A percentile compares a stretch with the other conserved stretches of the same genome.
Evolutionary conservation across 2,888 invertebrate species (phyloP).

Genomic region (Ectemnius cavifrons): DNA sequence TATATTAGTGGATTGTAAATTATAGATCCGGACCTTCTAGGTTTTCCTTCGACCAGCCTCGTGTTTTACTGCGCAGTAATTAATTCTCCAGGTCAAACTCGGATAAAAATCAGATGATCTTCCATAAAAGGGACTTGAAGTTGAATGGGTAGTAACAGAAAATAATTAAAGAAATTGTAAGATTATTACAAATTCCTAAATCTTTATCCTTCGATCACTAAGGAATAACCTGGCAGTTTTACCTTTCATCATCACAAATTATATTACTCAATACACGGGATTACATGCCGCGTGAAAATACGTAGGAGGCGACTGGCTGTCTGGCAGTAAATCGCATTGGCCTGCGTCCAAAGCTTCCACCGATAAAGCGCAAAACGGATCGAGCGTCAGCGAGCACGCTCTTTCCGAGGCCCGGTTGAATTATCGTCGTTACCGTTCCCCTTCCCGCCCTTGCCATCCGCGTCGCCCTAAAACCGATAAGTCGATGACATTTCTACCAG

Average conservation of each 20-base stretch:
- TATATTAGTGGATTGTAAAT: not conserved
- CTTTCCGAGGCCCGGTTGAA: not conserved
- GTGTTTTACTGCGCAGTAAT: too few relatives aligned
- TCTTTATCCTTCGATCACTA: too few relatives aligned
- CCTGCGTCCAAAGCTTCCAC: conserved; percentile 38
- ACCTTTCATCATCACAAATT: too few relatives aligned
- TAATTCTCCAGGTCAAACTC: too few relatives aligned
- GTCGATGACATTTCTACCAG: conserved; percentile 11
- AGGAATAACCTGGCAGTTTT: too few relatives aligned
- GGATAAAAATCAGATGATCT: too few relatives aligned
- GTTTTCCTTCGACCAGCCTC: too few relatives aligned
- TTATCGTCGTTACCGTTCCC: conserved; percentile 1
- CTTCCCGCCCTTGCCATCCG: not conserved
- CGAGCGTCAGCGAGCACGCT: not conserved
- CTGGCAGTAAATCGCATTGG: conserved; percentile 44
- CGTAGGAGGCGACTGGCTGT: conserved; percentile 47
- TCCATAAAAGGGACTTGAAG: too few relatives aligned
- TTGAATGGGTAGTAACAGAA: too few relatives aligned
- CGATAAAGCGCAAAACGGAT: conserved; percentile 27
- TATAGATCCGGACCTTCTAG: too few relatives aligned
- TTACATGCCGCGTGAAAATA: conserved; percentile 26
- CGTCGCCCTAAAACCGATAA: not conserved
- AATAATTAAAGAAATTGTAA: too few relatives aligned
- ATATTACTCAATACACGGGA: not conserved
- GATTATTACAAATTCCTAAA: too few relatives aligned